Conservation (phyloP, 1,140 invertebrate species). For the Drosophila pandora region DNA sequence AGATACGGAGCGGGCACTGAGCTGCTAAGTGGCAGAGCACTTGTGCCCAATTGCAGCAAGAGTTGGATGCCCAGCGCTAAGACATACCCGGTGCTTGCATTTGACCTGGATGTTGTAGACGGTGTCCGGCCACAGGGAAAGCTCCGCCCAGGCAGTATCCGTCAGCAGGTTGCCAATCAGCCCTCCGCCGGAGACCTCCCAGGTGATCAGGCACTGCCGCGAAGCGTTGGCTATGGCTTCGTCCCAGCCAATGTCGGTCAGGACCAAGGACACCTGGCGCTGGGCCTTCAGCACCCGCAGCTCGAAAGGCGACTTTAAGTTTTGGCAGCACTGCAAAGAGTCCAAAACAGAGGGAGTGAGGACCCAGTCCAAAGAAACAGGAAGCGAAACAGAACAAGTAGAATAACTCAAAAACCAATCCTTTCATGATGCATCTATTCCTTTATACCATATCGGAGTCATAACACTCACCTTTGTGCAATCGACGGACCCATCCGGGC, state of each 20-base stretch:
- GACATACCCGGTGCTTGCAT: slow-evolving; percentile 82
- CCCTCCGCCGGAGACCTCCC: slow-evolving; percentile 92
- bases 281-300: slow-evolving; percentile 64
- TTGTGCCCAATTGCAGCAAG: neutral
- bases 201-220: slow-evolving; percentile 90
- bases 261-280: slow-evolving; percentile 85
- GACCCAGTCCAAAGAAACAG: neutral
- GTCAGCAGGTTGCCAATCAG: slow-evolving; percentile 93
- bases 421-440: too few relatives aligned
- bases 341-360: neutral
- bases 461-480: slow-evolving; percentile 67
- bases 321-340: slow-evolving; percentile 66
- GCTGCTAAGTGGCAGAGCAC: neutral
- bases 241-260: slow-evolving; percentile 91
- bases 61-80: neutral
- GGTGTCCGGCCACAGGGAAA: slow-evolving; percentile 92
- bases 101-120: slow-evolving; percentile 91
- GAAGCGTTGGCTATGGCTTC: slow-evolving; percentile 85
- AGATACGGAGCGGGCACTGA: neutral
- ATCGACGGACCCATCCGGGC: slow-evolving; percentile 52
- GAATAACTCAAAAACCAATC: too few relatives aligned
- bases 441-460: too few relatives aligned
- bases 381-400: slow-evolving; percentile 13
- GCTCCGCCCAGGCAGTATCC: slow-evolving; percentile 89
- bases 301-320: slow-evolving; percentile 59